Evolutionary conservation across 2,797 vertebrate genomes (phyloP), one percentile per base, ranked within the genome.

Genomic region (Glossophaga mutica): DNA sequence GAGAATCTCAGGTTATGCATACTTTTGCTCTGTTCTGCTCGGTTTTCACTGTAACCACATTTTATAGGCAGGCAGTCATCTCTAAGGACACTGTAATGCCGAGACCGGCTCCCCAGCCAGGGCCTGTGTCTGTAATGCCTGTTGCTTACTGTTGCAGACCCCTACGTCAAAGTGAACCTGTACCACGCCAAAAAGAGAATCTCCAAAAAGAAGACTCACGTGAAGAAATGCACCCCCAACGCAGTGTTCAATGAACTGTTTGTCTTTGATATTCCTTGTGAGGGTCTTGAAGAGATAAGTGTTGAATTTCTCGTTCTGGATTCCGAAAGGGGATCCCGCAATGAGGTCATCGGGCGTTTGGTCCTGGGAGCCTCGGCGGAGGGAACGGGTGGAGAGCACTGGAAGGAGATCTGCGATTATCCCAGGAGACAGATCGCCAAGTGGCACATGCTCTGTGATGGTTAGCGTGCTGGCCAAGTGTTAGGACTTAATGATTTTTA

Each of bases 201-300:
- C 97, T 99, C 99, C 96, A 99, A 99, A 98, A 99, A 99, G 99
- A 99, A 99, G 98, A 99, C 99, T 29, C 99, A 99, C 0, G 99
- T 99, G 97, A 99, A 99, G 98, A 99, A 99, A 94, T 99, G 99
- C 86, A 99, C 99, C 1, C 99, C 99, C 26, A 99, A 99, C 95
- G 99, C 99, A 0, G 99, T 99, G 94, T 99, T 99, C 98, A 99
- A 99, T 15, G 99, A 99, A 99, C 99, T 99, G 83, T 99, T 99
- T 97, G 99, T 99, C 88, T 99, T 99, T 97, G 99, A 99, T 96
- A 99, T 99, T 97, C 99, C 99, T 96, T 99, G 99, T 22, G 99
- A 99, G 87, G 98, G 99, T 68, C 99, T 99, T 94, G 98, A 99
- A 97, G 99, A 99, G 98, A 99, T 99, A 98, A 99, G 99, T 87